Conservation (phyloP, 2,888 invertebrate species). For the Drosophila pegasa region DNA sequence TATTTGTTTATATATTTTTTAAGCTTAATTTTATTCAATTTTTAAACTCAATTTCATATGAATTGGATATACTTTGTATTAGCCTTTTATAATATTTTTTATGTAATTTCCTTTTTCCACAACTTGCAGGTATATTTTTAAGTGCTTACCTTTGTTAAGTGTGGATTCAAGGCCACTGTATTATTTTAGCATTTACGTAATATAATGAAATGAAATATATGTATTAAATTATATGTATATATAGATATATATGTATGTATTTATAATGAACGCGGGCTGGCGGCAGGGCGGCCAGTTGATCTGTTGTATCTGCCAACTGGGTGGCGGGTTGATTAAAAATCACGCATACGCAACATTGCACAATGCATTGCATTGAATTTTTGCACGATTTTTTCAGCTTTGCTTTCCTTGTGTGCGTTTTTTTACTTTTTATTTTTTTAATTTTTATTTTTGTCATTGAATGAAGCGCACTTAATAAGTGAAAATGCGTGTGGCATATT, state of each 20-base stretch:
- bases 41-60: too few relatives aligned
- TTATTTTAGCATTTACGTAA: slow-evolving; percentile 36
- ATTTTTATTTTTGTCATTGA: slow-evolving; percentile 47
- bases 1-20: too few relatives aligned
- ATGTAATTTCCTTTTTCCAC: not conserved
- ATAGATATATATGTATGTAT: not conserved
- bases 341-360: slow-evolving; percentile 66
- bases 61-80: not conserved
- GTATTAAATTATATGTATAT: slow-evolving; percentile 17
- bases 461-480: slow-evolving; percentile 72
- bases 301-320: slow-evolving; percentile 23
- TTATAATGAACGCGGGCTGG: slow-evolving; percentile 18
- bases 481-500: slow-evolving; percentile 70
- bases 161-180: slow-evolving; percentile 29
- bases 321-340: slow-evolving; percentile 67
- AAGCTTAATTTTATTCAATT: too few relatives aligned
- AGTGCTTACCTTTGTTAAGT: not conserved
- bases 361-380: slow-evolving; percentile 46
- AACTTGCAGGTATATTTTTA: not conserved
- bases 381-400: slow-evolving; percentile 10
- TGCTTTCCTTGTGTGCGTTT: slow-evolving; percentile 7
- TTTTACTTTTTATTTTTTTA: too few relatives aligned
- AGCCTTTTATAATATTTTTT: not conserved
- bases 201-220: slow-evolving; percentile 12
- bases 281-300: slow-evolving; percentile 5